Conservation (phyloP, 2,888 invertebrate species). For the Heliconius cydno region DNA sequence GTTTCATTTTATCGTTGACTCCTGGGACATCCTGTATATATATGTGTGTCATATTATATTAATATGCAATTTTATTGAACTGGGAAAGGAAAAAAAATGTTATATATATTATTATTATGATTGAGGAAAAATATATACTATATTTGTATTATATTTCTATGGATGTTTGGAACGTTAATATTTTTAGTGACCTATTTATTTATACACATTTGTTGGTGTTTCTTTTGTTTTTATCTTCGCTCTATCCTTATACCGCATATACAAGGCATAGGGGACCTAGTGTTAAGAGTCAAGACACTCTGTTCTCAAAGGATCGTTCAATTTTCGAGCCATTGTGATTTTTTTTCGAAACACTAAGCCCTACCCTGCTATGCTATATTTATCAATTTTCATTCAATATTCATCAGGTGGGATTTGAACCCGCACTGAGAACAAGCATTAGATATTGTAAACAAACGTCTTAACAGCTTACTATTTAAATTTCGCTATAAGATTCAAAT, state of each 20-base stretch:
- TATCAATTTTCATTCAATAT: neutral
- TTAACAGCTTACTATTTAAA: neutral
- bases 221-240: too few relatives aligned
- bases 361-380: too few relatives aligned
- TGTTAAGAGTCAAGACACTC: too few relatives aligned
- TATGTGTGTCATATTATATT: neutral
- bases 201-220: too few relatives aligned
- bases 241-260: too few relatives aligned
- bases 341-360: too few relatives aligned
- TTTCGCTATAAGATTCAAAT: constrained; percentile 13
- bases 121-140: constrained; percentile 2
- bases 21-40: too few relatives aligned
- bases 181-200: neutral
- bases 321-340: too few relatives aligned
- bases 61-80: constrained; percentile 9
- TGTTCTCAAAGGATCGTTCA: too few relatives aligned
- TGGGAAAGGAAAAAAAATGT: neutral
- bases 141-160: neutral
- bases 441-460: neutral
- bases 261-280: too few relatives aligned
- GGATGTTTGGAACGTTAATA: neutral
- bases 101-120: neutral
- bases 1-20: too few relatives aligned
- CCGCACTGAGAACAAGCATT: neutral
- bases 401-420: neutral